phyloP scores from a whole-genome alignment of 2,888 invertebrate species.

The Coelinius sp. region DNA sequence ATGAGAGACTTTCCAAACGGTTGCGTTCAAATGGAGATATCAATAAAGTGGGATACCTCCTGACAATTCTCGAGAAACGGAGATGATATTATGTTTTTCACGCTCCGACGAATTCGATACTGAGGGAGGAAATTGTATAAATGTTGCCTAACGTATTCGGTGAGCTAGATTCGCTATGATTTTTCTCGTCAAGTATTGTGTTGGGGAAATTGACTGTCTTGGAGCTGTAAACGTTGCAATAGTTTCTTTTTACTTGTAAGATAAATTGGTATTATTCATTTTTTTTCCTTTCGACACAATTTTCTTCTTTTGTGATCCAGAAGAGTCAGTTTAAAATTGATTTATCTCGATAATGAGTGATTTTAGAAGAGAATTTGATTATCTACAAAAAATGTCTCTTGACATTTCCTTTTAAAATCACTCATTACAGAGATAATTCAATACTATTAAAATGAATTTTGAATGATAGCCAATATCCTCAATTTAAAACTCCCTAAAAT shows the following conservation, averaged over 20 bases:
- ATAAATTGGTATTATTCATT: too few species aligned
- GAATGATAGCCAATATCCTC: too few species aligned
- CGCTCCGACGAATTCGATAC: background rate
- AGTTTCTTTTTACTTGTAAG: background rate
- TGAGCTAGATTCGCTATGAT: background rate
- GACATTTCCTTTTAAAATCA: too few species aligned
- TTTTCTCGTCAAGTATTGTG: background rate
- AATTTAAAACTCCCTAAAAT: too few species aligned
- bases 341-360: too few species aligned
- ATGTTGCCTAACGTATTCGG: background rate
- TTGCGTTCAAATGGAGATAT: background rate
- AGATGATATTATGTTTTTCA: constrained; percentile 11
- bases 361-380: too few species aligned
- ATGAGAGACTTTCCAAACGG: constrained; percentile 3
- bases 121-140: constrained; percentile 9
- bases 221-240: background rate
- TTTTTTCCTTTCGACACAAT: too few species aligned
- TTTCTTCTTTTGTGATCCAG: too few species aligned
- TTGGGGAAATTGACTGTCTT: background rate
- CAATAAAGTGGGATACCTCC: background rate
- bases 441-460: too few species aligned
- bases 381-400: too few species aligned
- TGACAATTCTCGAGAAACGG: background rate
- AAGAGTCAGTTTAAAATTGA: too few species aligned
- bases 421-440: too few species aligned